Conservation (phyloP, 2,888 invertebrate species). For the Hoplodrina ambigua region DNA sequence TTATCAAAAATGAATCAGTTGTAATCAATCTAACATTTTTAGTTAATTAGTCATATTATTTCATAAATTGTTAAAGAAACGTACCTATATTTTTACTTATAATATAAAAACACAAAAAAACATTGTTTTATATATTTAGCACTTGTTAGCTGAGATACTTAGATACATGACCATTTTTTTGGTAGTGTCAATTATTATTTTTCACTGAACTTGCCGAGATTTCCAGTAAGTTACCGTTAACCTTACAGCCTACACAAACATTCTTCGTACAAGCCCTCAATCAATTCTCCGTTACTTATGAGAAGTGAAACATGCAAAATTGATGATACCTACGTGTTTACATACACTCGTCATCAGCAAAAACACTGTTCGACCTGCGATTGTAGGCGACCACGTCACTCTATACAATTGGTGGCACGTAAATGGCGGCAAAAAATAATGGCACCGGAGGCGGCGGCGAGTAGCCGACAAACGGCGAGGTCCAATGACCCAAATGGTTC, state of each 20-base stretch:
- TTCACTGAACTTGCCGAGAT: neutral
- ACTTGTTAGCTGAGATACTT: no score
- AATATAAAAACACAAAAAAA: no score
- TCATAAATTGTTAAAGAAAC: no score
- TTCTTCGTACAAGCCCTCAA: slow-evolving; percentile 67
- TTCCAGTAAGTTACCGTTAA: slow-evolving; percentile 71
- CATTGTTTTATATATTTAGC: no score
- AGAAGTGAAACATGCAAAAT: slow-evolving; percentile 68
- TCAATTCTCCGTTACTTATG: slow-evolving; percentile 70
- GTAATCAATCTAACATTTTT: slow-evolving; percentile 3
- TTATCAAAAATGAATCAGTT: slow-evolving; percentile 25
- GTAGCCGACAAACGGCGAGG: slow-evolving; percentile 85
- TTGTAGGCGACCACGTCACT: slow-evolving; percentile 77
- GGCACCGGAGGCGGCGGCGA: slow-evolving; percentile 78
- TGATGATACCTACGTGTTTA: slow-evolving; percentile 64
- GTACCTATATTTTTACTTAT: no score
- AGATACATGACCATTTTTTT: no score
- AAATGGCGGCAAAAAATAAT: slow-evolving; percentile 83
- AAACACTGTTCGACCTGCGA: slow-evolving; percentile 69
- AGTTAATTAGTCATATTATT: slow-evolving; percentile 11
- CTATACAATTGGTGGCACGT: slow-evolving; percentile 80
- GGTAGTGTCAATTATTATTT: neutral
- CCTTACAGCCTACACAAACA: slow-evolving; percentile 69
- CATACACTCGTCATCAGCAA: slow-evolving; percentile 55
- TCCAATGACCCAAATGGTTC: slow-evolving; percentile 89